Percentiles rank a stretch among this genome's conserved stretches.
Conservation (phyloP, 2,797 vertebrate genomes). For the Leptoclinus maculatus region DNA sequence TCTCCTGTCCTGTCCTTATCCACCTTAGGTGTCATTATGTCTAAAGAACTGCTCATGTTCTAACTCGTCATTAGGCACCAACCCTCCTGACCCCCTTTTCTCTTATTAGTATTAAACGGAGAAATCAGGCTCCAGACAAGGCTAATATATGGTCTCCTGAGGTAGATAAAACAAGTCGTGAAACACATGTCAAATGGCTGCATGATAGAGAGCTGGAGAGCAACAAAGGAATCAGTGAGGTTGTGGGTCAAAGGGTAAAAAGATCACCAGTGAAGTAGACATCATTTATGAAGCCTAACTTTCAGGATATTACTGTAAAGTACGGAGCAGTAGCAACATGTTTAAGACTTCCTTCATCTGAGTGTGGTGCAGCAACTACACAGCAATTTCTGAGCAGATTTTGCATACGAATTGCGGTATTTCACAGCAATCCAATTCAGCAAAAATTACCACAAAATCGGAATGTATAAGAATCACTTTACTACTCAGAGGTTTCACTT, state of each 20-base stretch:
- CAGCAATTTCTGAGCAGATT: not conserved
- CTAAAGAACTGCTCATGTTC: conserved; percentile 37
- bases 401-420: not conserved
- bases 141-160: conserved; percentile 31
- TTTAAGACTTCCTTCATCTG: not conserved
- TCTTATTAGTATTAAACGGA: conserved; percentile 37
- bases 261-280: not conserved
- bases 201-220: conserved; percentile 1
- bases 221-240: not conserved
- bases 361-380: not conserved
- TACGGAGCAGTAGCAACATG: conserved; percentile 5
- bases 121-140: conserved; percentile 40
- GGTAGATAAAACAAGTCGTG: conserved; percentile 28
- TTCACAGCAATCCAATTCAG: not conserved
- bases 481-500: not conserved
- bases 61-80: conserved; percentile 46
- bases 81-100: conserved; percentile 40
- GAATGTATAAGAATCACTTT: not conserved
- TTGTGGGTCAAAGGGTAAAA: conserved; percentile 1
- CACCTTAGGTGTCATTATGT: conserved; percentile 31
- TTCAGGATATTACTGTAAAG: not conserved
- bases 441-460: not conserved
- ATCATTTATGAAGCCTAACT: conserved; percentile 11
- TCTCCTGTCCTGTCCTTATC: conserved; percentile 25
- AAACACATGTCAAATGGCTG: conserved; percentile 12